A percentile compares a stretch with the other conserved stretches of the same genome.
These are phyloP conservation scores for Exephanes ischioxanthus DNA, from an alignment of 2,888 invertebrate genomes.

Conservation along the genomic window DNA sequence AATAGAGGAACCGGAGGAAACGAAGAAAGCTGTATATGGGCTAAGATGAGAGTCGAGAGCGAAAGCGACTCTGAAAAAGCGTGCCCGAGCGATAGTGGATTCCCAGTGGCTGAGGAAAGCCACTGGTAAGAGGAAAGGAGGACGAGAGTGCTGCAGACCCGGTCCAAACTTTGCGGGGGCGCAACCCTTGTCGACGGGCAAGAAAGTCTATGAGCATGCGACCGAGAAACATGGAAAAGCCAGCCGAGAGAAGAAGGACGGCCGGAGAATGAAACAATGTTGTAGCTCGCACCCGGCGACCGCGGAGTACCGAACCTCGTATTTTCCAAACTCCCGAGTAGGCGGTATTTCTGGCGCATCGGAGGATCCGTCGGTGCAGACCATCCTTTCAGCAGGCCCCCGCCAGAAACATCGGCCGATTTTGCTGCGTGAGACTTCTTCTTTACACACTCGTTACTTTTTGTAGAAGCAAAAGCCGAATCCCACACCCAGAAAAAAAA, in stretches of 20 bases:
- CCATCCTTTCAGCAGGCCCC: background rate
- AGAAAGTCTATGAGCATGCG: constrained; percentile 29
- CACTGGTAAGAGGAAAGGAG: constrained; percentile 29
- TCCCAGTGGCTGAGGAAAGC: constrained; percentile 31
- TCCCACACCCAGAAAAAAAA: too few species aligned
- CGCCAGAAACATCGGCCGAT: background rate
- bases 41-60: constrained; percentile 36
- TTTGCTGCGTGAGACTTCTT: background rate
- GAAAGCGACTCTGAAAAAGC: constrained; percentile 18
- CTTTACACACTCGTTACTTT: background rate
- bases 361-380: constrained; percentile 6
- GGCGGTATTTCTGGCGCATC: constrained; percentile 1
- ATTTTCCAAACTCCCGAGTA: constrained; percentile 26
- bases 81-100: constrained; percentile 62
- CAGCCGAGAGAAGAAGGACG: constrained; percentile 46
- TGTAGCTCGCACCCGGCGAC: constrained; percentile 33
- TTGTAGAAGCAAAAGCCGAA: background rate
- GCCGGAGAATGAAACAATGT: constrained; percentile 45
- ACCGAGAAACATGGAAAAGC: constrained; percentile 32
- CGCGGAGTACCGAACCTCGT: constrained; percentile 47
- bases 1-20: constrained; percentile 41
- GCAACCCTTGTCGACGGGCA: constrained; percentile 38
- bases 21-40: constrained; percentile 42
- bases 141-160: constrained; percentile 46
- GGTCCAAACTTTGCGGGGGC: constrained; percentile 54